phyloP scores from a whole-genome alignment of 2,797 vertebrate genomes.

The Basileuterus tristriatus region DNA sequence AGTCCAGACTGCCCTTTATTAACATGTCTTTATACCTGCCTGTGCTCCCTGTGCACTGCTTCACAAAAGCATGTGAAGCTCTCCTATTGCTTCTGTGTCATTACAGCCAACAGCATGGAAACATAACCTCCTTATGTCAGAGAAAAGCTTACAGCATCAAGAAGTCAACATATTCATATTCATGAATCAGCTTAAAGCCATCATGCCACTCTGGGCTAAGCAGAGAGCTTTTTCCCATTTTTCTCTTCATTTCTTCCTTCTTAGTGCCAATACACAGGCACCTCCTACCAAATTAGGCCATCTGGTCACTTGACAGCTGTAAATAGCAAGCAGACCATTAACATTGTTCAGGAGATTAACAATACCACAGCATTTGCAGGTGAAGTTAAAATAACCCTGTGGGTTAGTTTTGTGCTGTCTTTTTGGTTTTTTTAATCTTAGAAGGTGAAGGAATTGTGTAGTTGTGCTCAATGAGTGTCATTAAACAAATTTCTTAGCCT shows the following conservation, averaged over 20 bases:
- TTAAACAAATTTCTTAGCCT: not conserved
- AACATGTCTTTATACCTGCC: not conserved
- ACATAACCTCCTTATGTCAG: not conserved
- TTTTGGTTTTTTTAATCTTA: not conserved
- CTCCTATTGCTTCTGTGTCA: not conserved
- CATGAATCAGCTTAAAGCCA: not conserved
- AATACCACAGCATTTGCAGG: not conserved
- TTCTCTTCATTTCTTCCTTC: not conserved
- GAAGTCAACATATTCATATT: not conserved
- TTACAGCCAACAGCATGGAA: not conserved
- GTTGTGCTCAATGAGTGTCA: not conserved
- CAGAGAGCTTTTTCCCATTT: not conserved
- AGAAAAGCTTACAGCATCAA: not conserved
- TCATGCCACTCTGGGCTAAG: not conserved
- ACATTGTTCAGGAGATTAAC: not conserved
- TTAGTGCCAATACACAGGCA: not conserved
- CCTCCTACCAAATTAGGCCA: not conserved
- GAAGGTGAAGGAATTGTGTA: not conserved
- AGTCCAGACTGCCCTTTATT: not conserved
- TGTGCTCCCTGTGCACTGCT: rapidly evolving
- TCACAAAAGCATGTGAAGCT: not conserved
- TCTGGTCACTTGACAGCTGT: not conserved
- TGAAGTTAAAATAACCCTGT: not conserved
- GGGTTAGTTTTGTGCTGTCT: not conserved
- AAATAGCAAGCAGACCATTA: not conserved